Evolutionary conservation across 30 jellyfish, hydroid and myxozoan genomes (phyloP).

Genomic region (Aurelia coerulea): DNA sequence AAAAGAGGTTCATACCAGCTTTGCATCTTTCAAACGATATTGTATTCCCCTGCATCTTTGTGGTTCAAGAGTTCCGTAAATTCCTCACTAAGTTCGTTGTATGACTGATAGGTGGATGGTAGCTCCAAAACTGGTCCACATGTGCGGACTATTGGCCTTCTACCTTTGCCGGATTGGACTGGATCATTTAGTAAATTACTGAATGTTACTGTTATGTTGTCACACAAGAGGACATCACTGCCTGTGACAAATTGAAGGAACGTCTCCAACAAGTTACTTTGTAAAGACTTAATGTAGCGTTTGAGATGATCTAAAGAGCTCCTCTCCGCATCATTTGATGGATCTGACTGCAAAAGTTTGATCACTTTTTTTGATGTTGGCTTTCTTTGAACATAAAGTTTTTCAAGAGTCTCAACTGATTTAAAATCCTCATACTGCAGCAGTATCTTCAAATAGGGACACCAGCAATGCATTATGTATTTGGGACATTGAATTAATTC

Average conservation of each 20-base stretch:
- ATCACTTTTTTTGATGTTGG: slow-evolving; percentile 37
- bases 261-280: neutral
- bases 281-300: slow-evolving; percentile 10
- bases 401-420: slow-evolving; percentile 6
- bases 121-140: slow-evolving; percentile 52
- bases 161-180: slow-evolving; percentile 36
- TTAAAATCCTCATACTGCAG: slow-evolving; percentile 19
- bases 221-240: slow-evolving; percentile 16
- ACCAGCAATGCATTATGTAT: slow-evolving; percentile 44
- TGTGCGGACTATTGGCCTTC: slow-evolving; percentile 53
- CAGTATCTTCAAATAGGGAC: neutral
- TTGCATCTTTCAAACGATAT: slow-evolving; percentile 7
- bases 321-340: slow-evolving; percentile 8
- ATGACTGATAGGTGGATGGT: slow-evolving; percentile 29
- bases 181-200: neutral
- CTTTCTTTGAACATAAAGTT: neutral
- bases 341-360: slow-evolving; percentile 11
- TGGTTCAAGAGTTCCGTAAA: slow-evolving; percentile 8
- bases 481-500: slow-evolving; percentile 37
- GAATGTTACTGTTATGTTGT: slow-evolving; percentile 29
- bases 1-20: too few species aligned
- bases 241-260: slow-evolving; percentile 43
- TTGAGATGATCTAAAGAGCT: slow-evolving; percentile 32
- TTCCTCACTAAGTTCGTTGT: slow-evolving; percentile 39
- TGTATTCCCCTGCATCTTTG: slow-evolving; percentile 23